phyloP scores from a whole-genome alignment of 2,888 invertebrate species.

The Eristalis pertinax region DNA sequence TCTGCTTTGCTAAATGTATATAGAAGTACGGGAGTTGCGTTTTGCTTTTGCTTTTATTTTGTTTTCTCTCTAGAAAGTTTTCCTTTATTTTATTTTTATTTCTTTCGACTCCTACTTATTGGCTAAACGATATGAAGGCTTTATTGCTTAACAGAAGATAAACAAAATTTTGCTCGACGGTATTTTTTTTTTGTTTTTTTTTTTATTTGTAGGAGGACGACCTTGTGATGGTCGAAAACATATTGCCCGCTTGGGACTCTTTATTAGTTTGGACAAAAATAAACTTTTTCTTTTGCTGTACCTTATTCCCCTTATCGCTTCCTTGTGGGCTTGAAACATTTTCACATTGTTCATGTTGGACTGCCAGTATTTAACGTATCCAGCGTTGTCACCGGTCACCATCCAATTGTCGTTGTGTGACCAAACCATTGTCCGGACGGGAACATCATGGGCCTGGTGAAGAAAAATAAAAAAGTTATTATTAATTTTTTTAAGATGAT shows the following conservation, averaged over 20 bases:
- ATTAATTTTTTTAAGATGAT: not conserved
- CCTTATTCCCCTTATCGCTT: slow-evolving; percentile 99
- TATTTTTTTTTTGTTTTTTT: slow-evolving; percentile 18
- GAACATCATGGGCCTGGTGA: slow-evolving; percentile 97
- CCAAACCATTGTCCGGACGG: slow-evolving; percentile 99
- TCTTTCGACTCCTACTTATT: slow-evolving; percentile 46
- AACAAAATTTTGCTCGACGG: slow-evolving; percentile 4
- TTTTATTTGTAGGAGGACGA: slow-evolving; percentile 17
- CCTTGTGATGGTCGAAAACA: slow-evolving; percentile 25
- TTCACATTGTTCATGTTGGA: slow-evolving; percentile 99
- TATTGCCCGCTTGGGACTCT: slow-evolving; percentile 49
- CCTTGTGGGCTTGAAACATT: slow-evolving; percentile 99
- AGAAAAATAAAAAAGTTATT: slow-evolving; percentile 62
- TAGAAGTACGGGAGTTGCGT: slow-evolving; percentile 18
- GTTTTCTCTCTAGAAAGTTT: slow-evolving; percentile 22
- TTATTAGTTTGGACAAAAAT: slow-evolving; percentile 70
- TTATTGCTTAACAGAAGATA: slow-evolving; percentile 22
- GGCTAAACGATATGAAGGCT: slow-evolving; percentile 48
- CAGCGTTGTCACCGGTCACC: slow-evolving; percentile 99
- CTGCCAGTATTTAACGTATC: slow-evolving; percentile 99
- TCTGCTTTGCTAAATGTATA: slow-evolving; percentile 5
- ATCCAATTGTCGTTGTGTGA: slow-evolving; percentile 99
- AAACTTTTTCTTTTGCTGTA: slow-evolving; percentile 83
- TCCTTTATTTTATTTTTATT: slow-evolving; percentile 28
- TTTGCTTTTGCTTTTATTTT: slow-evolving; percentile 24